Conservation (phyloP, 2,797 vertebrate genomes). For the Acrocephalus scirpaceus region DNA sequence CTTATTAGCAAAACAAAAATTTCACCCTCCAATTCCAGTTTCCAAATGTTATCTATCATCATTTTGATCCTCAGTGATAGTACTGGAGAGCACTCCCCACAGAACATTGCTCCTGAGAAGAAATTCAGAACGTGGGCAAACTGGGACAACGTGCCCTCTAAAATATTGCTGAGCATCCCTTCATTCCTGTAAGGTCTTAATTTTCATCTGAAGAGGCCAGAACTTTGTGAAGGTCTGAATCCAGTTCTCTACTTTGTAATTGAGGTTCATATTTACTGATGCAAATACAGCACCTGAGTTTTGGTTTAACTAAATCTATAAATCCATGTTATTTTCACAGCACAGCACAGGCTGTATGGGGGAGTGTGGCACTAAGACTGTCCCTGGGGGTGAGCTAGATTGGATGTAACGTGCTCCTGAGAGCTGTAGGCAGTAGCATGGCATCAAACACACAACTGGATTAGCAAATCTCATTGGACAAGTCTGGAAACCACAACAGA, state of each 20-base stretch:
- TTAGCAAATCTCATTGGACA: slow-evolving; percentile 51
- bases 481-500: slow-evolving; percentile 54
- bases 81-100: not conserved
- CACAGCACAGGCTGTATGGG: not conserved
- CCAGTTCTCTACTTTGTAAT: not conserved
- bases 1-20: not conserved
- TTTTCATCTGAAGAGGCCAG: not conserved
- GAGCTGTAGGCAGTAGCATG: slow-evolving; percentile 12
- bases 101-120: not conserved
- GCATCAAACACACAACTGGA: slow-evolving; percentile 31
- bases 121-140: not conserved
- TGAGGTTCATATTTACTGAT: not conserved
- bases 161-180: not conserved
- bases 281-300: not conserved
- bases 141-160: not conserved
- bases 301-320: not conserved
- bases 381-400: slow-evolving; percentile 40
- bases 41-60: not conserved
- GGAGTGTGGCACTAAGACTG: not conserved
- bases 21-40: not conserved
- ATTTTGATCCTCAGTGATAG: not conserved
- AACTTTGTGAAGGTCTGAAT: not conserved
- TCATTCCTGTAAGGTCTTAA: not conserved
- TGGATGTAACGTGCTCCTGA: slow-evolving; percentile 28
- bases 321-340: not conserved